Conservation (phyloP, 2,113 vertebrate genomes). For the Gopherus flavomarginatus region DNA sequence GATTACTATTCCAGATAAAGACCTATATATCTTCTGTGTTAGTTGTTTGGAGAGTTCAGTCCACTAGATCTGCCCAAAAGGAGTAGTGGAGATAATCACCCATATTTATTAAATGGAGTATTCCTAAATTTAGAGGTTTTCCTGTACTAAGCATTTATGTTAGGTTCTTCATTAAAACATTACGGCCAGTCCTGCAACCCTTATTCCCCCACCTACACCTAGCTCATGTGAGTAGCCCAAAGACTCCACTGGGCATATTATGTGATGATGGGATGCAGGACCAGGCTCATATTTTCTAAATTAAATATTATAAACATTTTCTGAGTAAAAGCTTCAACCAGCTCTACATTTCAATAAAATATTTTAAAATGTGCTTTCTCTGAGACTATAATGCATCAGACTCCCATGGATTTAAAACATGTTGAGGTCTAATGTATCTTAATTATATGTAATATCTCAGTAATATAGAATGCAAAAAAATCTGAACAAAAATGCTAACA, state of each 20-base stretch:
- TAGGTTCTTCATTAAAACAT: background rate
- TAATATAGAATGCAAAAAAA: background rate
- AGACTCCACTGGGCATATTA: background rate
- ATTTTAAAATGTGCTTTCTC: background rate
- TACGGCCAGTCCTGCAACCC: background rate
- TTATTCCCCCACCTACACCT: background rate
- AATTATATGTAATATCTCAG: background rate
- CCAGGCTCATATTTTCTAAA: background rate
- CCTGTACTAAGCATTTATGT: background rate
- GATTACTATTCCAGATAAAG: background rate
- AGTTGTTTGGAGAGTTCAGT: background rate
- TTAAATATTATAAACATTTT: background rate
- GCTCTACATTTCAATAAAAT: background rate
- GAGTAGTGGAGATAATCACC: background rate
- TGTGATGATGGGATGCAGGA: background rate
- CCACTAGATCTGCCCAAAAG: accelerated
- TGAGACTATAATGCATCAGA: background rate
- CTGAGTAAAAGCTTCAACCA: background rate
- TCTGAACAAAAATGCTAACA: background rate
- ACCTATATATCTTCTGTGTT: background rate
- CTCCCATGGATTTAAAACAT: background rate
- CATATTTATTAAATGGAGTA: background rate
- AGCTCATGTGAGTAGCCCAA: background rate
- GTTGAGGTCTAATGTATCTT: background rate
- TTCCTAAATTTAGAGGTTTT: background rate